Evolutionary conservation across 2,888 invertebrate species (phyloP), one percentile per base, ranked within the genome.

Genomic region (Copidosoma aretas): DNA sequence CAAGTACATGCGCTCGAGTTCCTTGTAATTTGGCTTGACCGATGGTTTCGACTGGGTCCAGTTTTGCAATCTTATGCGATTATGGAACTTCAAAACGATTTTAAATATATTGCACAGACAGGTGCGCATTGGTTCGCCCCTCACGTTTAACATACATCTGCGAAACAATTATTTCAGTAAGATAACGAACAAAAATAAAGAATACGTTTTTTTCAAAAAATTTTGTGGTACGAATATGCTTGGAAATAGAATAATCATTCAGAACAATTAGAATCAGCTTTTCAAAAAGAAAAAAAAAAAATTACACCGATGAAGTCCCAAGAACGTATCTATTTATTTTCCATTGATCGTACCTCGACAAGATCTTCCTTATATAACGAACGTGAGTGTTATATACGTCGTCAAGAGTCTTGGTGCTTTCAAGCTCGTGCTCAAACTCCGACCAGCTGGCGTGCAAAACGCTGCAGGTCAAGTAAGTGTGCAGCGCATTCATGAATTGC

Each of bases 381-480:
- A 90, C 90, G 75, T 94, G 93, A 25, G 89, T 88, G 17, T 88
- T 86, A 75, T 93, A 92, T 19, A 94, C 84, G 71, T 91, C 90
- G 77, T 93, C 93, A 12, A 94, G 81, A 0, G 90, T 91, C 22
- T 86, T 85, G 0, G 90, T 90, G 60, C 86, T 86, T 74, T 87
- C 85, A 54, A 94, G 80, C 75, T 90, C 90, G 70, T 88, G 88
- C 75, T 91, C 90, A 73, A 93, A 91, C 70, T 89, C 88, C 1
- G 88, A 87, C 93, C 93, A 93, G 1, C 91, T 91, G 0, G 89
- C 87, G 62, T 91, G 89, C 39, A 93, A 85, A 39, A 93, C 92
- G 61, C 90, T 92, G 0, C 91, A 91, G 0, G 91, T 90, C 63
- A 93, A 88, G 79, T 93, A 93, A 83, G 90, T 91, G 80, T 93